Base-by-base conservation (phyloP, 2,888 invertebrate genomes). In the Cantharis flavilabris region DNA sequence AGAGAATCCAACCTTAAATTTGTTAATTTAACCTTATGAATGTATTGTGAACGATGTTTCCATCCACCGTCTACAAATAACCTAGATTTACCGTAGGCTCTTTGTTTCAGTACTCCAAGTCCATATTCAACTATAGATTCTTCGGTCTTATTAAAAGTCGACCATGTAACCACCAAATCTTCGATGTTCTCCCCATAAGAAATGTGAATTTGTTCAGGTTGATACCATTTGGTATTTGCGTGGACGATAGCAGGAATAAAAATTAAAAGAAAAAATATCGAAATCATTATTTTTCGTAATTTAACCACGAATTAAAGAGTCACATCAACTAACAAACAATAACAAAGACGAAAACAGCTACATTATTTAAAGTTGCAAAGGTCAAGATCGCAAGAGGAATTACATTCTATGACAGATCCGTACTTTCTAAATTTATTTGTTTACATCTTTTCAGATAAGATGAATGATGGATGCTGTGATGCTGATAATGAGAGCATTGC, bases 101-200 rank as follows among this genome's bases (percentile, higher is more conserved):
- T 89, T 64, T 90, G 85, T 79, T 91, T 87, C 83, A 93, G 89
- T 14, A 90, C 90, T 3, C 88, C 89, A 78, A 92, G 91, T 1
- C 96, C 96, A 86, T 94, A 96, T 86, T 95, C 93, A 23, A 96
- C 96, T 28, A 93, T 83, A 0, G 95, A 94, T 76, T 91, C 89
- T 13, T 88, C 83, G 0, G 95, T 93, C 81, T 93, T 93, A 82
- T 93, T 89, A 85, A 91, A 91, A 10, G 97, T 97, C 3, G 93
- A 93, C 96, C 96, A 97, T 80, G 96, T 96, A 49, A 96, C 93
- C 33, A 94, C 92, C 81, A 96, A 93, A 83, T 95, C 93, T 80
- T 90, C 91, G 70, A 91, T 88, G 84, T 90, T 91, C 79, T 93
- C 93, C 82, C 93, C 94, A 84, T 91, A 92, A 28, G 93, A 86